These are phyloP conservation scores for Contarinia nasturtii DNA, from an alignment of 1,140 invertebrate genomes.

Conservation along the genomic window DNA sequence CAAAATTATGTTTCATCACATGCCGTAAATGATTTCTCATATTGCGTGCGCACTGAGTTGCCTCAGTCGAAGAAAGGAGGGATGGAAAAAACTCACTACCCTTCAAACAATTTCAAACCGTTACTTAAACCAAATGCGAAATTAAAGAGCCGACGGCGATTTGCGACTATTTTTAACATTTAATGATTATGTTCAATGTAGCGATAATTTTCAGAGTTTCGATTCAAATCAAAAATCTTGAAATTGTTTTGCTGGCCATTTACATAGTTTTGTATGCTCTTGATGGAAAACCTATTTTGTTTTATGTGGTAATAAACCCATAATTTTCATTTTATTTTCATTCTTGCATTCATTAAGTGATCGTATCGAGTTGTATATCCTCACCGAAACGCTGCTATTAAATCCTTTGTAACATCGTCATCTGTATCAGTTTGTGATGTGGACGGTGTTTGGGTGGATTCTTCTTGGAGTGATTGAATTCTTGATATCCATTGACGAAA, in stretches of 20 bases:
- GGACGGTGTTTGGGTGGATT: constrained; percentile 20
- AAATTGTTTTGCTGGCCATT: neutral
- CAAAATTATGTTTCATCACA: no score
- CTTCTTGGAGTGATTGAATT: constrained; percentile 40
- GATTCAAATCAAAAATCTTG: neutral
- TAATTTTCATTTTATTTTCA: no score
- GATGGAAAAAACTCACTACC: no score
- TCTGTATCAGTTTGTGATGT: constrained; percentile 22
- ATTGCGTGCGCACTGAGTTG: no score
- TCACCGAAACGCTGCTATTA: constrained; percentile 51
- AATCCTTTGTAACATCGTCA: constrained; percentile 43
- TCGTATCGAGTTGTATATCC: constrained; percentile 2
- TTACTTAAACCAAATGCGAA: no score
- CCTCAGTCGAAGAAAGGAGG: no score
- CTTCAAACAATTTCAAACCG: no score
- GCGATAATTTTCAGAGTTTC: neutral
- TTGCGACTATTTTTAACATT: neutral
- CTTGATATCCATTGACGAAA: constrained; percentile 49
- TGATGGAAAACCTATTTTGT: no score
- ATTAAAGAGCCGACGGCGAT: no score
- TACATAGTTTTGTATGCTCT: no score
- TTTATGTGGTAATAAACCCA: neutral
- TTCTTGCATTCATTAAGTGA: neutral
- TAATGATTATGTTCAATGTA: neutral
- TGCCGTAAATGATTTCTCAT: no score